A percentile compares a stretch with the other conserved stretches of the same genome.
Conservation (phyloP, 2,888 invertebrate genomes). For the Luffia ferchaultella region DNA sequence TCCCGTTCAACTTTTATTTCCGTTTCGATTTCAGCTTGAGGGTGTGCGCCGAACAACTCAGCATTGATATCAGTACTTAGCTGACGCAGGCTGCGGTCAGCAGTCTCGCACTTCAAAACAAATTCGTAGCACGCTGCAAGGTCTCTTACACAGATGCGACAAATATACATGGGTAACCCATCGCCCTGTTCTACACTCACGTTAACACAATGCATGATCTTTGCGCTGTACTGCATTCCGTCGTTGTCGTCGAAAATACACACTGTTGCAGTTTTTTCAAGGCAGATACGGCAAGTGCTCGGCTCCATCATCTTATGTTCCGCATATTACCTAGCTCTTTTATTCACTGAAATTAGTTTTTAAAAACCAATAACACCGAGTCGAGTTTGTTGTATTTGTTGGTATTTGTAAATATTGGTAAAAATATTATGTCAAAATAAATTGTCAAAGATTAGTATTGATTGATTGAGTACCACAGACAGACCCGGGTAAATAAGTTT, state of each 20-base stretch:
- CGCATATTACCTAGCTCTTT: no score
- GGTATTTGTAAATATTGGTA: no score
- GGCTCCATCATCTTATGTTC: conserved; percentile 1
- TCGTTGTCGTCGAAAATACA: background rate
- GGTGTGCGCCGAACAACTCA: conserved; percentile 8
- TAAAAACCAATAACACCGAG: no score
- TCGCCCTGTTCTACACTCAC: conserved; percentile 33
- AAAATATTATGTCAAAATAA: no score
- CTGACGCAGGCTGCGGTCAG: conserved; percentile 34
- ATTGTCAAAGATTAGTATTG: no score
- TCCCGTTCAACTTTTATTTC: conserved; percentile 18
- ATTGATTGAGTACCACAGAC: no score
- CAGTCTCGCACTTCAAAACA: conserved; percentile 38
- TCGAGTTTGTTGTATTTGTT: no score
- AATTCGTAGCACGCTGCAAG: conserved; percentile 36
- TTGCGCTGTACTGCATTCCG: background rate
- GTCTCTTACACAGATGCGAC: conserved; percentile 34
- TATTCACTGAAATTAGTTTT: no score
- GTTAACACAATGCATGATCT: conserved; percentile 5
- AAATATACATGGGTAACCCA: conserved; percentile 40
- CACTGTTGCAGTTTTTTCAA: background rate
- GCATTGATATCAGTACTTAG: conserved; percentile 14
- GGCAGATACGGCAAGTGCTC: conserved; percentile 2
- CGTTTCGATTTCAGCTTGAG: conserved; percentile 18
- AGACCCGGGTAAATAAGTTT: no score